These are phyloP conservation scores for Fratercula arctica DNA, from an alignment of 2,797 vertebrate species.

Conservation along the genomic window DNA sequence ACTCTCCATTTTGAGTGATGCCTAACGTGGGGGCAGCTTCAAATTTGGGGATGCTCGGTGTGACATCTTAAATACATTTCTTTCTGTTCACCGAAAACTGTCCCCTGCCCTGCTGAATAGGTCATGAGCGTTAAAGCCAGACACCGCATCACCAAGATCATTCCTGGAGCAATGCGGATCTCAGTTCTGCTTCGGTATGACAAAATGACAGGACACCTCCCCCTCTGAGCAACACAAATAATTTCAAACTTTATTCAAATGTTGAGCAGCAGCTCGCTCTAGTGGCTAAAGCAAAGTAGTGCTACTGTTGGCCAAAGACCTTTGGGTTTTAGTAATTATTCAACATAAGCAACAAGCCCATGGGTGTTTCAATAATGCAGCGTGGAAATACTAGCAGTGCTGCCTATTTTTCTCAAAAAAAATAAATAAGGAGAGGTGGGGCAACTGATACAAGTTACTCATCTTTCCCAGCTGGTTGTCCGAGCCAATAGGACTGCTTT, in stretches of 20 bases:
- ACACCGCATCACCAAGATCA: not conserved
- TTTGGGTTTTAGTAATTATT: rapidly evolving
- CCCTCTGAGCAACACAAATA: rapidly evolving
- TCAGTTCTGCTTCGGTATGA: rapidly evolving
- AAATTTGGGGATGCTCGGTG: not conserved
- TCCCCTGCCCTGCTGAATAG: not conserved
- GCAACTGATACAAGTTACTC: not conserved
- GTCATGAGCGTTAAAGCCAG: not conserved
- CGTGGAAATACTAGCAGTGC: not conserved
- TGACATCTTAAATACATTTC: not conserved
- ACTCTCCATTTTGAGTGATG: not conserved
- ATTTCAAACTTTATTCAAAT: not conserved
- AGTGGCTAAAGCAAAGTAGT: not conserved
- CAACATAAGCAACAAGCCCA: not conserved
- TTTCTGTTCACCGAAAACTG: not conserved
- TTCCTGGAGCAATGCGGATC: not conserved
- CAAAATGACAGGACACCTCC: not conserved
- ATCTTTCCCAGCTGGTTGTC: not conserved
- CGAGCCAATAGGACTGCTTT: not conserved
- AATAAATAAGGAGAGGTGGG: not conserved
- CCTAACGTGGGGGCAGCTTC: not conserved
- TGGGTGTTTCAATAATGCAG: not conserved
- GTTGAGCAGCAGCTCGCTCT: constrained; percentile 67
- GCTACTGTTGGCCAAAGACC: not conserved
- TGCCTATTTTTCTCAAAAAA: not conserved